Conservation (phyloP, 2,113 vertebrate genomes). For the Vireo altiloquus region DNA sequence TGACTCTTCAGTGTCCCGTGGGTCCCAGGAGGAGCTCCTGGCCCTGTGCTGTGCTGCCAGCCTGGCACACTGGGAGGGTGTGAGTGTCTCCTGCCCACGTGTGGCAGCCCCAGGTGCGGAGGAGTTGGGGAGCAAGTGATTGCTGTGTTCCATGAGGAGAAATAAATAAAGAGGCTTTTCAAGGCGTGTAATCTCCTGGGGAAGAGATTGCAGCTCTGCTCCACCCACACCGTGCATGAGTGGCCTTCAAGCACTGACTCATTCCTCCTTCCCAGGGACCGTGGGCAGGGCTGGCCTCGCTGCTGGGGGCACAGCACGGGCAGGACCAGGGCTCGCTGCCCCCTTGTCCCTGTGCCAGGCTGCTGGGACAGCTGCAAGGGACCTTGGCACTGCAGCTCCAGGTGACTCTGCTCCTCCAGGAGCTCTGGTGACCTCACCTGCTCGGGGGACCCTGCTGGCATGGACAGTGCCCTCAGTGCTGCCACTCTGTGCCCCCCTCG, state of each 20-base stretch:
- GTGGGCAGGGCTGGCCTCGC: background rate
- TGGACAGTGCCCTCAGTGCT: background rate
- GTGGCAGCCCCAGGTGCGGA: background rate
- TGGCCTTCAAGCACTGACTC: background rate
- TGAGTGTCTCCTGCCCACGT: background rate
- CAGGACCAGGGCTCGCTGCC: background rate
- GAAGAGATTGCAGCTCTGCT: conserved; percentile 9
- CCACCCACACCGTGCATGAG: background rate
- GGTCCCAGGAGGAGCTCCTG: accelerated
- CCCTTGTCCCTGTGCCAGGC: background rate
- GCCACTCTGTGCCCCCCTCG: background rate
- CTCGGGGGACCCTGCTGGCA: no score
- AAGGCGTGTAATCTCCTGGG: background rate
- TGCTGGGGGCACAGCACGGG: background rate
- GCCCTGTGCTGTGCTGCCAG: background rate
- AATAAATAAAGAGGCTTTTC: background rate
- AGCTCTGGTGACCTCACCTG: background rate
- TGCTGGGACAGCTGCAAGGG: background rate
- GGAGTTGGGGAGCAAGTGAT: background rate
- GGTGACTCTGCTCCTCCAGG: background rate
- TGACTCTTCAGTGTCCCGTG: accelerated
- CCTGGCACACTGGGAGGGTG: accelerated
- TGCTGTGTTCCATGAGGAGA: background rate
- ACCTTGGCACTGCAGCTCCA: background rate
- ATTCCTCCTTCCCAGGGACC: background rate